A percentile compares a stretch with the other conserved stretches of the same genome.
Evolutionary conservation across 2,888 invertebrate genomes (phyloP).

Genomic region (Drosophila anomalata): DNA sequence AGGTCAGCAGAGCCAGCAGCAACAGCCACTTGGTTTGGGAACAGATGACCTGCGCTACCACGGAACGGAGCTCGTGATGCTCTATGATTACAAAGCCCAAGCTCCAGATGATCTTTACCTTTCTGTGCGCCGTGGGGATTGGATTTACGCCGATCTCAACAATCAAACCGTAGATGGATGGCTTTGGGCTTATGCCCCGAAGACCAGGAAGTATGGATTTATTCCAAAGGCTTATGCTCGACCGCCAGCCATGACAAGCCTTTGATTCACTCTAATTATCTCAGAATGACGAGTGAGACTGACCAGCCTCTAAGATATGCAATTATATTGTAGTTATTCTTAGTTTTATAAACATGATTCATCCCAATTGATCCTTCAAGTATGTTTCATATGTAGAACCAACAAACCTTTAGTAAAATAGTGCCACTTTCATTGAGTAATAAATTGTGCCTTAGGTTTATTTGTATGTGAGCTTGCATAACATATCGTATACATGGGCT

Average conservation of each 20-base stretch:
- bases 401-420: background rate
- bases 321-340: no score
- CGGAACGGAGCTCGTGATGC: slow-evolving; percentile 96
- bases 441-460: slow-evolving; percentile 47
- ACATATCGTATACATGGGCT: slow-evolving; percentile 29
- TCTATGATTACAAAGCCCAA: slow-evolving; percentile 98
- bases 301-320: background rate
- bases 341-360: no score
- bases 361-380: no score
- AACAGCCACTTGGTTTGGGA: slow-evolving; percentile 79
- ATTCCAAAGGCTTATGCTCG: slow-evolving; percentile 97
- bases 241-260: slow-evolving; percentile 95
- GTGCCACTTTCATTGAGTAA: slow-evolving; percentile 28
- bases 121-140: slow-evolving; percentile 95
- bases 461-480: slow-evolving; percentile 43
- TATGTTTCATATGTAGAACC: no score
- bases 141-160: slow-evolving; percentile 97
- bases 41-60: slow-evolving; percentile 90
- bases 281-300: no score
- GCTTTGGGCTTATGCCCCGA: slow-evolving; percentile 97
- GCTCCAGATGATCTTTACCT: slow-evolving; percentile 96
- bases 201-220: slow-evolving; percentile 96
- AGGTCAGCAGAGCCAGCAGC: slow-evolving; percentile 64
- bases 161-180: slow-evolving; percentile 97
- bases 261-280: slow-evolving; percentile 46